Evolutionary conservation across 2,888 invertebrate species (phyloP).

Genomic region (Belgica antarctica): DNA sequence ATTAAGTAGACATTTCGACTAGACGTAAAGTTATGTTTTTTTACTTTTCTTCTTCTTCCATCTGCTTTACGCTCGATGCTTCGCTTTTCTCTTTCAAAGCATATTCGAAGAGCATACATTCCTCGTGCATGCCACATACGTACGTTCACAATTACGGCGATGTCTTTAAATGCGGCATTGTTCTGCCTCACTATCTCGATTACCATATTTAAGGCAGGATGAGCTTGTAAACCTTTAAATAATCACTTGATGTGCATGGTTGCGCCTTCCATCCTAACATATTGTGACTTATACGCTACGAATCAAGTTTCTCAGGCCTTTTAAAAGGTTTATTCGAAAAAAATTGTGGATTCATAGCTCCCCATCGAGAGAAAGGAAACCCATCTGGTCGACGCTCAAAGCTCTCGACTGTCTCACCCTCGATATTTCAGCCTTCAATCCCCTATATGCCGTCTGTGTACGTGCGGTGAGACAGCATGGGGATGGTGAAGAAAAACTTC

Average conservation of each 20-base stretch:
- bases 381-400: too few species aligned
- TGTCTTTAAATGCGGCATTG: not conserved
- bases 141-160: not conserved
- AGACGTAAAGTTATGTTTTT: constrained; percentile 26
- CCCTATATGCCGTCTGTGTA: not conserved
- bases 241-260: not conserved
- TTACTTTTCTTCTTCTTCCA: constrained; percentile 23
- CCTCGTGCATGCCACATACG: constrained; percentile 9
- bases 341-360: too few species aligned
- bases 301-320: too few species aligned
- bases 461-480: not conserved
- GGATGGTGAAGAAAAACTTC: not conserved
- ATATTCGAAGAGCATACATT: constrained; percentile 1
- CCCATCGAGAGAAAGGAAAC: too few species aligned
- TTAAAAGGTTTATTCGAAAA: too few species aligned
- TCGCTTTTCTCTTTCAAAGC: constrained; percentile 10
- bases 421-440: too few species aligned
- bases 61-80: constrained; percentile 27
- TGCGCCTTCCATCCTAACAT: too few species aligned
- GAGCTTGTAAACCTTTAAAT: not conserved
- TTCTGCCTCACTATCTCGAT: not conserved
- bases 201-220: not conserved
- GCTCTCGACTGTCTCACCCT: too few species aligned
- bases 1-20: constrained; percentile 32
- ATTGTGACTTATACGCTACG: too few species aligned